Base-by-base conservation (phyloP, 53 echinoderm and acorn worm genomes). In the Antedon mediterranea region DNA sequence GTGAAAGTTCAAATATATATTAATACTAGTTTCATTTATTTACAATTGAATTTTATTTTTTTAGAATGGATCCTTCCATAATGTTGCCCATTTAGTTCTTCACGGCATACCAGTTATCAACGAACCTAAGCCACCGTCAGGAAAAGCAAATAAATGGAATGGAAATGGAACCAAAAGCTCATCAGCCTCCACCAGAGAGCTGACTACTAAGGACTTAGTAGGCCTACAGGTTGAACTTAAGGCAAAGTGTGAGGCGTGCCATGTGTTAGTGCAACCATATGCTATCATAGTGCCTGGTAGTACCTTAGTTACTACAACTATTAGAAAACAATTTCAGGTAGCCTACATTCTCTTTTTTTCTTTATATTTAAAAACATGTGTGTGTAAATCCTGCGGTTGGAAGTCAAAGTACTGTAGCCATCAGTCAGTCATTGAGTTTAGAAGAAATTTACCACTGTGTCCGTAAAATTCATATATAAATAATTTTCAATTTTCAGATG, bases 211-310 rank as follows among this genome's bases (percentile, higher is more conserved):
- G 6, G 92, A 95, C 73, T 77, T 84, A 7, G 79, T 87, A 73
- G 87, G 89, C 0, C 37, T 95, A 28, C 97, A 95, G 86, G 42
- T 95, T 4, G 97, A 95, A 76, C 83, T 95, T 29, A 87, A 91
- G 79, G 97, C 89, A 30, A 79, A 83, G 30, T 95, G 97, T 41
- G 82, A 92, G 74, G 91, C 87, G 41, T 92, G 83, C 33, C 42
- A 87, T 71, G 85, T 95, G 18, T 33, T 81, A 28, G 80, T 95
- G 29, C 82, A 89, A n/a, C 97, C 97, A 15, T 92, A 92, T 73
- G 97, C 97, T 0, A 81, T 95, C 84, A 79, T 92, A 73, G 77
- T 95, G 4, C 92, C 97, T 4, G 97, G 97, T 15, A 79, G 87
- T 43, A 79, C 89, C 29, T 78, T 92, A 32, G 82, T 89, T 30